Base-by-base conservation (phyloP, 1,140 invertebrate species). In the Holotrichia oblita region DNA sequence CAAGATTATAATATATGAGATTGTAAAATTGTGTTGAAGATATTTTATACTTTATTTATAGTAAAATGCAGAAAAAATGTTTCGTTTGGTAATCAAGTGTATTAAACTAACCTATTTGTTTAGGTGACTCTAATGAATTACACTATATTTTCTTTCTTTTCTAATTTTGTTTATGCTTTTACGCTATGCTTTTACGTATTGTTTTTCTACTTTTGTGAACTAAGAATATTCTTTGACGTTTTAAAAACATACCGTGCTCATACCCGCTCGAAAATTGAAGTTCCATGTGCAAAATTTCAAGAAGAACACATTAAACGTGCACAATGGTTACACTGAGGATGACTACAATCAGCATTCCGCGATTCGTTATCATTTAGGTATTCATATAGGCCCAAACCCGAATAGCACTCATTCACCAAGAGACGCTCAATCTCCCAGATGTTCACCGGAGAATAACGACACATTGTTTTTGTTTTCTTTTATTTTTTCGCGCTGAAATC, bases 241-340 rank as follows among this genome's bases (percentile, higher is more conserved):
- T 27, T 6, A 69, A 69, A 34, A 14, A 69, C 61, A 69, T 69
- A 69, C 61, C 61, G 22, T 69, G 61, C 27, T 69, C 61, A 69
- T 69, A 69, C 20, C 61, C 61, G 61, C 27, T 69, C 61, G 61
- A 69, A 69, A 69, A 69, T 69, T 69, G 61, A 10, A 69, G 22
- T 69, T 69, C 61, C 61, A 69, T 69, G 61, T 69, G 61, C 61
- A 34, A 69, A 69, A 69, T 27, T 69, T 69, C 27, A 69, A 69
- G 22, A 69, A 22, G 22, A 69, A 69, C 61, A 69, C 61, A 69
- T 69, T 20, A 22, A 34, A 27, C 61, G 61, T 20, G 27, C 61
- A 69, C 61, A 69, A 55, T 7, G 6, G 48, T 17, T 17, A 55
- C 48, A 55, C 48, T 55, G 48, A 55, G 3, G 48, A 17, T 55